Base-by-base conservation (phyloP, 2,888 invertebrate species). In the Rhopalosiphum nymphaeae region DNA sequence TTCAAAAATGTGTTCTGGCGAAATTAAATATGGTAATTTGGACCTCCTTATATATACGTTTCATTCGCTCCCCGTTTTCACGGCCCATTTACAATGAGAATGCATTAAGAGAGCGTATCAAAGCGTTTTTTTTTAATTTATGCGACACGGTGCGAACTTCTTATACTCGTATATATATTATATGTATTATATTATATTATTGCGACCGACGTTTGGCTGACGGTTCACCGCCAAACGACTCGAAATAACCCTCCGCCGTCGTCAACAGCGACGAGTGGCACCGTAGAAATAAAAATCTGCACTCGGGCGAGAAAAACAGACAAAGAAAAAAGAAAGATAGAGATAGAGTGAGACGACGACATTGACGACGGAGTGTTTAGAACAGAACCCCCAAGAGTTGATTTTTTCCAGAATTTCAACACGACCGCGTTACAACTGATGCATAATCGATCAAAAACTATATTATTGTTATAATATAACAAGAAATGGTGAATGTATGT, bases 11-110 rank as follows among this genome's bases (percentile, higher is more conserved):
- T 49, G 61, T 84, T 78, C 78, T n/a, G 89, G 78, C 88, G 84
- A 93, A 93, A 93, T 93, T 93, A 93, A 93, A 93, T 93, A 93
- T 93, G 93, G 89, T 93, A 93, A 93, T 93, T 93, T 89, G 91
- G 57, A 46, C 36, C 36, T 78, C 21, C 78, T 78, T 78, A 78
- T 78, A 36, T 78, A 78, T 88, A 49, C n/a, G 44, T 49, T 29
- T 53, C 49, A 11, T 53, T 84, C 84, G 42, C 91, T 53, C 91
- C 84, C 78, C 86, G 91, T 93, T 93, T 93, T 93, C 93, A 89
- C 93, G 89, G 93, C 89, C 93, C 93, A 93, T 93, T 93, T 93
- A 93, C 88, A 93, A 93, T 42, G 56, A 84, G 89, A 89, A 93
- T 89, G 93, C 89, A 89, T 93, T 89, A 84, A 78, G 93, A 93